Base-by-base conservation (phyloP, 2,113 vertebrate genomes). In the Dicentrarchus labrax region DNA sequence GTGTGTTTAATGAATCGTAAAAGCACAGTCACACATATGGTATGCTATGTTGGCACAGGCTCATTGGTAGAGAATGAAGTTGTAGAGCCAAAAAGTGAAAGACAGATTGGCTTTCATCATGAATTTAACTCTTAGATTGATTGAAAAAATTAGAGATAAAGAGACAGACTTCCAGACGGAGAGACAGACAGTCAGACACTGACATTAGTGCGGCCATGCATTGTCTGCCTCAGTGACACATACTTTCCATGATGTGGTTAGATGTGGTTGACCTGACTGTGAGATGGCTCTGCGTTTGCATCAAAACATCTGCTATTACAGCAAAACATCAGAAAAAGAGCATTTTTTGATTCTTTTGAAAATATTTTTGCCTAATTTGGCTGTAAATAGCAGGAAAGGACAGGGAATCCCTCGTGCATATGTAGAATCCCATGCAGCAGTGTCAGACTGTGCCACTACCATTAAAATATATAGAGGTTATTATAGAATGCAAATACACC, bases 171-270 rank as follows among this genome's bases (percentile, higher is more conserved):
- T 0, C 36, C 11, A 22, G 9, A 57, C 17, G 4, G 9, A 4
- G 4, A 53, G 4, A 11, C 41, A 22, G 38, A 68, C 43, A 56
- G 4, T 11, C 41, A 22, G 24, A 68, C n/a, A 56, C 36, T 56
- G 22, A 56, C 36, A 68, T 50, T 30, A 54, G n/a, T 75, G 1
- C 57, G 30, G 6, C 16, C 45, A 64, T 78, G 59, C 60, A 64
- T 74, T 83, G 80, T 82, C 80, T 66, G 65, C 39, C 67, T 77
- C 6, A 8, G 67, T 92, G 93, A 94, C 83, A 80, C 82, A 79
- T 78, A 72, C 83, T 91, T 92, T 90, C 90, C 83, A n/a, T n/a
- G n/a, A n/a, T n/a, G n/a, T n/a, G n/a, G n/a, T n/a, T n/a, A n/a
- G n/a, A n/a, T n/a, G 79, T 82, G 90, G 77, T 78, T 6, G 61